Evolutionary conservation across 2,797 vertebrate genomes (phyloP), one percentile per base, ranked within the genome.

Genomic region (Crenichthys baileyi): DNA sequence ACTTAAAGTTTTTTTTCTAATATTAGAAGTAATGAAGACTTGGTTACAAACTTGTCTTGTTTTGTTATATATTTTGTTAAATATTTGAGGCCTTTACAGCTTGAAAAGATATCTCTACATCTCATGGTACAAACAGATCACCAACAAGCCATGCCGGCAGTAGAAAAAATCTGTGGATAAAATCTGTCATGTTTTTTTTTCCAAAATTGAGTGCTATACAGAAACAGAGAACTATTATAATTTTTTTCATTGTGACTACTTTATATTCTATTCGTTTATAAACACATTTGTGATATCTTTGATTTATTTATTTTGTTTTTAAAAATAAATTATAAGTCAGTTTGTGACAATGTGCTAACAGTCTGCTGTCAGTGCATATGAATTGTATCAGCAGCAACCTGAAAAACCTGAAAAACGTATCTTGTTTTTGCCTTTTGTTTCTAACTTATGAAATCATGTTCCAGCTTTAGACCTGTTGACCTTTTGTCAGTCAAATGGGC

Each of bases 31-130:
- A 55, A 1, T 22, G 22, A 55, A 7, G 6, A 56, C 22, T 12
- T 7, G n/a, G 18, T 16, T 39, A n/a, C 5, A 20, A n/a, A 15
- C 11, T 16, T 2, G 24, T 60, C 3, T 74, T n/a, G 48, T 48
- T 60, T 60, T 26, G 72, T 60, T 60, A 41, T 60, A 16, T n/a
- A 61, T 48, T 60, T 60, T 26, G 72, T 60, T 60, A 41, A 74
- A 16, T n/a, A 16, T 76, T 76, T 50, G 20, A n/a, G 46, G 50
- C 4, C 2, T 56, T 77, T 31, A 73, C 46, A 70, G 73, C n/a
- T 72, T 48, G 70, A 73, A 53, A 71, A 44, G 77, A 46, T 60
- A 39, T 46, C 41, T 29, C 70, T 68, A 77, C n/a, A 84, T 15
- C 24, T 29, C 29, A 61, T 1, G 15, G 15, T 77, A 75, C 78